Base-by-base conservation (phyloP, 2,797 vertebrate genomes). In the Mallotus villosus region DNA sequence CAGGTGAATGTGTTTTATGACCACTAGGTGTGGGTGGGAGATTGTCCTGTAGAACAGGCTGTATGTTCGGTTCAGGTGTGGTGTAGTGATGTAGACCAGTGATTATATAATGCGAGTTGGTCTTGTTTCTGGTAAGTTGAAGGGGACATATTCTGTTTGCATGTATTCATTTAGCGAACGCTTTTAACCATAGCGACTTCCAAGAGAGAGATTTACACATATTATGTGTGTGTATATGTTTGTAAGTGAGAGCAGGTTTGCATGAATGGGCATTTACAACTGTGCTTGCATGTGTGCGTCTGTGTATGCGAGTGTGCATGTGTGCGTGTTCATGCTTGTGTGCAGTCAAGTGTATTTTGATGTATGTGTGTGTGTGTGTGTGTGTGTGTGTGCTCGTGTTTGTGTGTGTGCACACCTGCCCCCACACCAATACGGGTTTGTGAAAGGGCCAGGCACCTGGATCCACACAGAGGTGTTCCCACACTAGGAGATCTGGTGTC, bases 401-500 rank as follows among this genome's bases (percentile, higher is more conserved):
- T 65, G 22, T 68, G 65, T 53, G 32, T 67, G 21, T 46, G 5
- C 25, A 21, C 24, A 61, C 58, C 55, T 22, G 64, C 21, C 53
- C 55, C 55, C 19, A 24, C 22, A 49, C 55, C 68, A 62, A 72
- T 78, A 63, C 6, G 59, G n/a, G 70, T 32, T 55, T 51, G n/a
- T 70, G 65, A 41, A 59, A 25, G 12, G 24, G 51, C 67, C 9
- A 49, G 68, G 51, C 67, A 79, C 75, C 80, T 76, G 77, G 57
- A 71, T 41, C 58, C 64, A 75, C 57, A 29, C 5, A 68, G 32
- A 58, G 66, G 67, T 74, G 66, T 74, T 79, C 74, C 61, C 73
- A 70, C 66, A 60, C 65, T 49, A 70, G 57, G 71, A 32, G 68
- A 63, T 72, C 77, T 76, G 62, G 24, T 74, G 71, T 78, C 51